These are phyloP conservation scores for Syngnathus rostellatus DNA, from an alignment of 2,797 vertebrate genomes.

Conservation along the genomic window DNA sequence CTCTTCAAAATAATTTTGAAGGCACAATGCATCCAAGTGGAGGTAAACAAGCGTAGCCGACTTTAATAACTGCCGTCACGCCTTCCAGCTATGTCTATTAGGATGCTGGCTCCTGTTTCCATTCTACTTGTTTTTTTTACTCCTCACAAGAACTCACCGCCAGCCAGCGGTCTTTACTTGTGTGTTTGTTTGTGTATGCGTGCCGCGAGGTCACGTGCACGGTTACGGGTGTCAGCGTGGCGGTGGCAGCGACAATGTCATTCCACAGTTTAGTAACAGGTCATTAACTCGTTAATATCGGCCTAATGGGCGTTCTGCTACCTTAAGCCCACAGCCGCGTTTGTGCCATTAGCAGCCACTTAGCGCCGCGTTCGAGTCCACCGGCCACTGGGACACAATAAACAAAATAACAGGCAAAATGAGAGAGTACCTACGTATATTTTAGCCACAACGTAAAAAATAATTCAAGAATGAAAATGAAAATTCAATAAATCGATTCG, in stretches of 20 bases:
- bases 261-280: slow-evolving; percentile 75
- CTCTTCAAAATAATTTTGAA: slow-evolving; percentile 57
- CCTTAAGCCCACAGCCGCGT: slow-evolving; percentile 72
- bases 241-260: slow-evolving; percentile 57
- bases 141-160: slow-evolving; percentile 5
- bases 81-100: slow-evolving; percentile 44
- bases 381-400: slow-evolving; percentile 51
- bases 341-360: slow-evolving; percentile 71
- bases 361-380: slow-evolving; percentile 57
- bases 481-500: no score
- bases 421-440: slow-evolving; percentile 18
- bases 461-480: no score
- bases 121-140: slow-evolving; percentile 14
- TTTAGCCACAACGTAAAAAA: neutral
- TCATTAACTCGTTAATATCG: slow-evolving; percentile 79
- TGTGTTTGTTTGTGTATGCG: slow-evolving; percentile 1
- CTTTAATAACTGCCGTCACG: slow-evolving; percentile 59
- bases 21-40: slow-evolving; percentile 39
- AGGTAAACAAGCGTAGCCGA: slow-evolving; percentile 15
- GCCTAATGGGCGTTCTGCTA: slow-evolving; percentile 73
- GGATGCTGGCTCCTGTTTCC: slow-evolving; percentile 24
- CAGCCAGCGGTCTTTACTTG: neutral
- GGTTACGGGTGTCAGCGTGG: slow-evolving; percentile 25
- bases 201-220: slow-evolving; percentile 6
- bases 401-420: slow-evolving; percentile 42